A percentile compares a stretch with the other conserved stretches of the same genome.
These are phyloP conservation scores for Phyllopteryx taeniolatus DNA, from an alignment of 2,113 vertebrate species.

Conservation along the genomic window DNA sequence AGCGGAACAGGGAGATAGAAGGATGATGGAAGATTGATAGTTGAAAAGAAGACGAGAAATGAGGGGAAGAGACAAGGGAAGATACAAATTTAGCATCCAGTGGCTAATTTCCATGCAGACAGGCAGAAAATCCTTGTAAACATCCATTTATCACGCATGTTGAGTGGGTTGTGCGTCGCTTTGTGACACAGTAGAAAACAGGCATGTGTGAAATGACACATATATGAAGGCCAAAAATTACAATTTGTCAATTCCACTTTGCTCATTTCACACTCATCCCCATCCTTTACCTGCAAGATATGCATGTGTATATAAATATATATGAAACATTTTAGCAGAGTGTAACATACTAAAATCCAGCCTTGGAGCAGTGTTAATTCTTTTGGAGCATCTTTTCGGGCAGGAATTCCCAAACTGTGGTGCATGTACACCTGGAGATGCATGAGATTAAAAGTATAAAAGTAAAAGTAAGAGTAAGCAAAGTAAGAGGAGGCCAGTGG, in stretches of 20 bases:
- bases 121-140: slow-evolving; percentile 15
- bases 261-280: slow-evolving; percentile 20
- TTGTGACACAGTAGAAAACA: not conserved
- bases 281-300: not conserved
- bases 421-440: not conserved
- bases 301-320: not conserved
- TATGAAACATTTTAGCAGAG: slow-evolving; percentile 13
- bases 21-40: slow-evolving; percentile 29
- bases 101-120: not conserved
- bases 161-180: not conserved
- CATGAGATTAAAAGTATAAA: no score
- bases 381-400: not conserved
- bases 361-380: no score
- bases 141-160: slow-evolving; percentile 10
- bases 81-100: slow-evolving; percentile 35
- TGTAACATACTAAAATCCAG: not conserved
- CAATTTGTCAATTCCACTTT: not conserved
- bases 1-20: slow-evolving; percentile 5
- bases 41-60: not conserved
- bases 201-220: not conserved
- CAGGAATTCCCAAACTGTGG: not conserved
- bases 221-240: slow-evolving; percentile 8
- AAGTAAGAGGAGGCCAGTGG: no score
- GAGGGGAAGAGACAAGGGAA: not conserved
- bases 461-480: no score